A percentile compares a stretch with the other conserved stretches of the same genome.
phyloP scores from a whole-genome alignment of 2,888 invertebrate species.

The Drosophila paranaensis region DNA sequence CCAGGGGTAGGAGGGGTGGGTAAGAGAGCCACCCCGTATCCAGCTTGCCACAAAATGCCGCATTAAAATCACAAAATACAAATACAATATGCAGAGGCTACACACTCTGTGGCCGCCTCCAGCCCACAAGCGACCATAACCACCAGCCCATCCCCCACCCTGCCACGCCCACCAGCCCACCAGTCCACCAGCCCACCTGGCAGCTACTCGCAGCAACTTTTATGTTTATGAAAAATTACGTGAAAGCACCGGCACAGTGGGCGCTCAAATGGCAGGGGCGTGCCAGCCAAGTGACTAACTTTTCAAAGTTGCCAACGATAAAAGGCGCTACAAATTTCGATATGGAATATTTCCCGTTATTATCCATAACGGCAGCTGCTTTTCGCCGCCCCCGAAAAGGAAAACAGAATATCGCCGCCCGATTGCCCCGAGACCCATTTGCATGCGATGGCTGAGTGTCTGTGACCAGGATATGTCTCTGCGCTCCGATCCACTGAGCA shows the following conservation, averaged over 20 bases:
- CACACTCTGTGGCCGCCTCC: conserved; percentile 47
- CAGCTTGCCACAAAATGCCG: conserved; percentile 69
- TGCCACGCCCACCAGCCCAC: conserved; percentile 5
- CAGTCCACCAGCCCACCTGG: neutral
- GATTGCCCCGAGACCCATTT: conserved; percentile 7
- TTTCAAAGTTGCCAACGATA: conserved; percentile 69
- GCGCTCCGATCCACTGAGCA: neutral
- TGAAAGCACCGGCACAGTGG: conserved; percentile 45
- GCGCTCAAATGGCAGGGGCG: conserved; percentile 16
- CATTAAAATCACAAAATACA: conserved; percentile 80
- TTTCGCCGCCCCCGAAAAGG: neutral
- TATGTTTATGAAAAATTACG: conserved; percentile 79
- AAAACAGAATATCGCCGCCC: too few species aligned
- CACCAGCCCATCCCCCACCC: neutral
- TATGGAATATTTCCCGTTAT: conserved; percentile 56
- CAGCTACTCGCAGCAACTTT: conserved; percentile 52
- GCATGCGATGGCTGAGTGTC: neutral
- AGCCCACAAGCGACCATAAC: conserved; percentile 36
- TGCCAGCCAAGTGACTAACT: conserved; percentile 59
- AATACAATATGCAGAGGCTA: conserved; percentile 64
- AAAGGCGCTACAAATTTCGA: conserved; percentile 58
- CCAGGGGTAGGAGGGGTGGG: neutral
- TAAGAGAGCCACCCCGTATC: conserved; percentile 10
- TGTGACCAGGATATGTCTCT: neutral
- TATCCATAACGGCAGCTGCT: conserved; percentile 31